These are phyloP conservation scores for Cataglyphis hispanica DNA, from an alignment of 1,140 invertebrate species.

Conservation along the genomic window DNA sequence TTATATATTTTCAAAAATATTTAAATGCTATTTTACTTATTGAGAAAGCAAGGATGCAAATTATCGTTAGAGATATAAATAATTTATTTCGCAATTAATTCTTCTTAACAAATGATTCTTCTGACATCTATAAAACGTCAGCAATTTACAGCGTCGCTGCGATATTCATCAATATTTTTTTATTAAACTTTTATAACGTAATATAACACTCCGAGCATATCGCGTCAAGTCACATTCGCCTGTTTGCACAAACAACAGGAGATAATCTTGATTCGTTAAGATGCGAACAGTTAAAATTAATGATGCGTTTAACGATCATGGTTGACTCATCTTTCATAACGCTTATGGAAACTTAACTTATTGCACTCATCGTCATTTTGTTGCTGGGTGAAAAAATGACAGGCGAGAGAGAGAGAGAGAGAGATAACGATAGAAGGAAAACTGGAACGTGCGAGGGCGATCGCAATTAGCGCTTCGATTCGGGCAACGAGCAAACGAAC, in stretches of 20 bases:
- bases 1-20: neutral
- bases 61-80: neutral
- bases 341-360: slow-evolving; percentile 45
- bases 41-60: neutral
- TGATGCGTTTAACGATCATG: slow-evolving; percentile 24
- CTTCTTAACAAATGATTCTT: neutral
- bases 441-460: slow-evolving; percentile 35
- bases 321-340: slow-evolving; percentile 42
- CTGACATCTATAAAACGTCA: neutral
- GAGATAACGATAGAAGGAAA: slow-evolving; percentile 22
- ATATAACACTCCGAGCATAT: neutral
- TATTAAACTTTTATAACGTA: neutral
- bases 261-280: slow-evolving; percentile 27
- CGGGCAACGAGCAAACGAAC: slow-evolving; percentile 64
- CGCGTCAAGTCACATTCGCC: neutral
- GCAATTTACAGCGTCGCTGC: neutral
- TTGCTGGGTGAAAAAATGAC: neutral
- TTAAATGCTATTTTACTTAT: neutral
- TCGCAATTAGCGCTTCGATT: slow-evolving; percentile 70
- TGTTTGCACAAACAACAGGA: slow-evolving; percentile 13
- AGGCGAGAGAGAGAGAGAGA: neutral
- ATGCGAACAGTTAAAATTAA: slow-evolving; percentile 50
- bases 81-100: neutral
- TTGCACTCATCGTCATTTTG: slow-evolving; percentile 3
- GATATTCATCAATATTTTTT: neutral